Evolutionary conservation across 2,888 invertebrate species (phyloP), one percentile per base, ranked within the genome.

Genomic region (Yponomeuta cagnagella): DNA sequence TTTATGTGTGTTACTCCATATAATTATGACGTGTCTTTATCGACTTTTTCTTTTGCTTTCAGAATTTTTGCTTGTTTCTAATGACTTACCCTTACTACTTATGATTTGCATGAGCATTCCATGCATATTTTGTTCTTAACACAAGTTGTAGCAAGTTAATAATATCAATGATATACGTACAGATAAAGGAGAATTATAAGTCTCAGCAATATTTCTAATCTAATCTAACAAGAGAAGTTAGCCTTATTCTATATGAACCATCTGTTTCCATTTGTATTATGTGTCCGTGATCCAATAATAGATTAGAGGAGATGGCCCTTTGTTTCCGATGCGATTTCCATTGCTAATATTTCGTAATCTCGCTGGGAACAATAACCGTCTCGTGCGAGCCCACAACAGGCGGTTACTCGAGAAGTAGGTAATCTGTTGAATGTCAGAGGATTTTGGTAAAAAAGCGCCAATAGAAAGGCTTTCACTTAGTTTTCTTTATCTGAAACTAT

Each of bases 341-440:
- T 58, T 58, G 52, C 52, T 58, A 58, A 58, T 58, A 58, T 58
- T 58, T 58, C 52, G 52, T 58, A 58, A 58, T 58, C 52, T 58
- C 52, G 15, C 52, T 58, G 15, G 5, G 52, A 15, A 58, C 52
- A 58, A 58, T 58, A 58, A 58, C 52, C 15, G 15, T 15, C 52
- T 58, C 8, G 12, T 5, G 12, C 8, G 52, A 15, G 52, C 52
- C 52, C 52, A 15, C 52, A 58, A 58, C 52, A 58, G 52, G 52
- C 52, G 52, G 52, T 58, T 58, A 58, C 52, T 58, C 52, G 52
- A 15, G 52, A 15, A 15, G 52, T 58, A 58, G 52, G 52, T 58
- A 58, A 58, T 58, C 52, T 58, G 52, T 58, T 58, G 52, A 58
- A 58, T 58, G 52, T 58, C 52, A 15, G 12, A 2, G 5, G 15